Percentiles rank a stretch among this genome's conserved stretches.
Conservation (phyloP, 1,140 invertebrate genomes). For the Medauroidea extradentata region DNA sequence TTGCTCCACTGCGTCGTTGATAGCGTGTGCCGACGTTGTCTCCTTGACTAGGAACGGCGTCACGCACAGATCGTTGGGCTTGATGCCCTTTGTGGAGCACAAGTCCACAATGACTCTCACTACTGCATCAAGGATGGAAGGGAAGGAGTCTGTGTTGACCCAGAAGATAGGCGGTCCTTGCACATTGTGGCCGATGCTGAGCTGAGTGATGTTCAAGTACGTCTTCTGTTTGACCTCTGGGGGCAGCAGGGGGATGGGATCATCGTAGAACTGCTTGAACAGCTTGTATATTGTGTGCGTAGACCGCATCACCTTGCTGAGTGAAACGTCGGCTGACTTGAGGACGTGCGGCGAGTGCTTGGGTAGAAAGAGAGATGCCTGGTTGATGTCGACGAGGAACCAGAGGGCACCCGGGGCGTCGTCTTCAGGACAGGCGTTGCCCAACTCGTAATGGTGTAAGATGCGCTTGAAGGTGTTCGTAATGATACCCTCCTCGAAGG, state of each 20-base stretch:
- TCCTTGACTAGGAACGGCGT: slow-evolving; percentile 35
- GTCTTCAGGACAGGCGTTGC: neutral
- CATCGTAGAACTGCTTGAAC: slow-evolving; percentile 36
- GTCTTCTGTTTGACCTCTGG: slow-evolving; percentile 4
- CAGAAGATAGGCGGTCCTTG: slow-evolving; percentile 37
- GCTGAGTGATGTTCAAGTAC: slow-evolving; percentile 27
- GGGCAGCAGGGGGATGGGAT: slow-evolving; percentile 27
- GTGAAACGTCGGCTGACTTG: slow-evolving; percentile 32
- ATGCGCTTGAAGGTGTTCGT: slow-evolving; percentile 26
- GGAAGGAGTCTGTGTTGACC: slow-evolving; percentile 22
- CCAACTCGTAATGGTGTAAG: neutral
- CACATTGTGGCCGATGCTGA: slow-evolving; percentile 32
- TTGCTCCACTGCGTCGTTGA: slow-evolving; percentile 33
- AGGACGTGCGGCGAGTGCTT: slow-evolving; percentile 36
- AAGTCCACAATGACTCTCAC: slow-evolving; percentile 37
- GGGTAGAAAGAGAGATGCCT: slow-evolving; percentile 39
- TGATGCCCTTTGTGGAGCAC: slow-evolving; percentile 38
- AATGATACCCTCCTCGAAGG: slow-evolving; percentile 34
- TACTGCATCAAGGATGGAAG: slow-evolving; percentile 16
- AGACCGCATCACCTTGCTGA: slow-evolving; percentile 38
- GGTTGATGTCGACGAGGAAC: slow-evolving; percentile 42
- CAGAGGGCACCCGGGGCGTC: slow-evolving; percentile 32
- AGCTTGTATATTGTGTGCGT: slow-evolving; percentile 36
- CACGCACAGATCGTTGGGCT: slow-evolving; percentile 39
- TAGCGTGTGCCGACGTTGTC: slow-evolving; percentile 24